Evolutionary conservation across 1,140 invertebrate genomes (phyloP), one percentile per base, ranked within the genome.

Genomic region (Microplitis demolitor): DNA sequence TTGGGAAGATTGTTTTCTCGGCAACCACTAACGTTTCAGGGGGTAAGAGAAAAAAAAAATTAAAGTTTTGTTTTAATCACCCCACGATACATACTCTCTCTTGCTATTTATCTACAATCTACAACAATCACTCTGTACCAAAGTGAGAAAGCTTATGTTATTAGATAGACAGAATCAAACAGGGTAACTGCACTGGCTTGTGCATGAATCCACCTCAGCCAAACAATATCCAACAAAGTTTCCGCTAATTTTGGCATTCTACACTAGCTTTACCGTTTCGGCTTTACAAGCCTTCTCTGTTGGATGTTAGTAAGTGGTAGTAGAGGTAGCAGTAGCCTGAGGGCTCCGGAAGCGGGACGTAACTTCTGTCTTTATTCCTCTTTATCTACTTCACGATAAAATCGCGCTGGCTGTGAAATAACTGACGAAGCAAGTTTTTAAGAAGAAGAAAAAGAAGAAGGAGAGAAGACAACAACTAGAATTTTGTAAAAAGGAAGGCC

Each of bases 151-250:
- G 24, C 34, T 70, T 66, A 69, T 69, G 67, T 71, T 60, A 74
- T 69, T 70, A 69, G 61, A 67, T 66, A 69, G 60, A 63, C 66
- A 31, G 74, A 64, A 54, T 71, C 73, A 74, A 78, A 80, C 77
- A 73, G 76, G 74, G 79, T 79, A 78, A 79, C 78, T 77, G 78
- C 77, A 80, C 73, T 84, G 79, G 77, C 78, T 78, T 76, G 62
- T 80, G 81, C 82, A 78, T 78, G 74, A 84, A 83, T 83, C 77
- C 79, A 63, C 72, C 73, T 68, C 75, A 77, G 76, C 79, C 76
- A 83, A 83, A 85, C 83, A 80, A 85, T 85, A 84, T 84, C 82
- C 83, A 77, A 83, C 81, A 80, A 83, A 85, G 78, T 85, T 85
- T 82, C 78, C 80, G 74, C 79, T 81, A 82, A 83, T 83, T 83